Percentiles rank a stretch among this genome's conserved stretches.
These are phyloP conservation scores for Luehdorfia chinensis DNA, from an alignment of 1,140 invertebrate genomes.

Conservation along the genomic window DNA sequence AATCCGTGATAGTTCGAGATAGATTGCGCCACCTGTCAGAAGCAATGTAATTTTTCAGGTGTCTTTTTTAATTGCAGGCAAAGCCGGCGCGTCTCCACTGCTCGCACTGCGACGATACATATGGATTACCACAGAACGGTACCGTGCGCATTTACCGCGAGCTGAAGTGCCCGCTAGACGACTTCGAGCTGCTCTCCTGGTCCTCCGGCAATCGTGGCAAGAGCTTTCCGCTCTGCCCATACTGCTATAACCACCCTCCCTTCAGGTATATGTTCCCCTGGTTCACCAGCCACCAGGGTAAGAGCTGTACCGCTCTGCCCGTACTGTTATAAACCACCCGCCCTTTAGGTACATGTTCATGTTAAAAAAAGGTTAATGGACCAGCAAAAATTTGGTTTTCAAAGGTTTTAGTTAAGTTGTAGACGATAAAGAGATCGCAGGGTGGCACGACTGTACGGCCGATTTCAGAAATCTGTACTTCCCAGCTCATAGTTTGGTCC, in stretches of 20 bases:
- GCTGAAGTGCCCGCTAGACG: constrained; percentile 97
- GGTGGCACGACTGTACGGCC: too few relatives aligned
- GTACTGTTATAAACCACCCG: constrained; percentile 98
- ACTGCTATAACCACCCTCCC: constrained; percentile 99
- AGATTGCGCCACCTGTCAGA: too few relatives aligned
- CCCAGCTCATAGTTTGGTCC: too few relatives aligned
- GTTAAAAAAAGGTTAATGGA: too few relatives aligned
- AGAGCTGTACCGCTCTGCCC: constrained; percentile 98
- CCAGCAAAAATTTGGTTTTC: too few relatives aligned
- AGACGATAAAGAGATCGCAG: too few relatives aligned
- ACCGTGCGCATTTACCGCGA: constrained; percentile 97
- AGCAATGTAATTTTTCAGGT: too few relatives aligned
- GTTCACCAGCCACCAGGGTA: constrained; percentile 93
- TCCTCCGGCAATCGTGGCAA: constrained; percentile 94
- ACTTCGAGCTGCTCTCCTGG: constrained; percentile 97
- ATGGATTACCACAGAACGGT: constrained; percentile 95
- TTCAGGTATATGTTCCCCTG: constrained; percentile 94
- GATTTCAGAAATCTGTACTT: too few relatives aligned
- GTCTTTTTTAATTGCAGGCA: constrained; percentile 80
- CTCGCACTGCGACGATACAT: constrained; percentile 97
- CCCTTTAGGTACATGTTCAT: constrained; percentile 97
- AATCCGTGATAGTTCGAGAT: too few relatives aligned
- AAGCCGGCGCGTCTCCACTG: constrained; percentile 97
- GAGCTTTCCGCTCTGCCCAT: constrained; percentile 97
- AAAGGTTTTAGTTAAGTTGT: too few relatives aligned